Base-by-base conservation (phyloP, 2,113 vertebrate genomes). In the Excalfactoria chinensis region DNA sequence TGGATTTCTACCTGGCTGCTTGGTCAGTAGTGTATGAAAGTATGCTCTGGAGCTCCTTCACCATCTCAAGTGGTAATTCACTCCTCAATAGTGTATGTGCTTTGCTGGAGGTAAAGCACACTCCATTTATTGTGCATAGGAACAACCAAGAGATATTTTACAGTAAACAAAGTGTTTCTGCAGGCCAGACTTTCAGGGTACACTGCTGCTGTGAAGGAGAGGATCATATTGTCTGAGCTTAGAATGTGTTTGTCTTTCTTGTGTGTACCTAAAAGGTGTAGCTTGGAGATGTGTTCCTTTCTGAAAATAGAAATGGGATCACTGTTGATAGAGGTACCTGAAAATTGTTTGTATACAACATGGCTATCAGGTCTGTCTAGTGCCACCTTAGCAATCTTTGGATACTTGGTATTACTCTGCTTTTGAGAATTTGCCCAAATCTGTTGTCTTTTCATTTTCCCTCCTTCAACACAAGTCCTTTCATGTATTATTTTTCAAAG, bases 1-100 rank as follows among this genome's bases (percentile, higher is more conserved):
- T 60, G 34, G 25, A 17, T 88, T 91, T 88, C 63, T 66, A 80
- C 56, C 69, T 88, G 51, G 22, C 51, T 90, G 93, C 90, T 84
- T 88, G 86, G 46, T 83, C 77, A 58, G 58, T 60, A 15, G 44
- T 26, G 53, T 62, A 48, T 66, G 53, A 78, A 84, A 86, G 28
- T 11, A 13, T 0, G 0, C 22, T 91, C 90, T 77, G 72, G 72
- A 83, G 59, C 26, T 80, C 63, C 82, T 70, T 84, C 41, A 13
- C 34, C 40, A n/a, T 43, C 3, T 3, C 32, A 32, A 71, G 2
- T 14, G 20, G 66, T 77, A 64, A 75, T 77, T 77, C 19, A 8
- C 22, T 74, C 37, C 25, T 60, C 7, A 5, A 0, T 74, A 1
- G 1, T 40, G 11, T 0, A 0, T 35, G 19, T 43, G 53, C 62